Base-by-base conservation (phyloP, 2,888 invertebrate species). In the Halictus quadricinctus region DNA sequence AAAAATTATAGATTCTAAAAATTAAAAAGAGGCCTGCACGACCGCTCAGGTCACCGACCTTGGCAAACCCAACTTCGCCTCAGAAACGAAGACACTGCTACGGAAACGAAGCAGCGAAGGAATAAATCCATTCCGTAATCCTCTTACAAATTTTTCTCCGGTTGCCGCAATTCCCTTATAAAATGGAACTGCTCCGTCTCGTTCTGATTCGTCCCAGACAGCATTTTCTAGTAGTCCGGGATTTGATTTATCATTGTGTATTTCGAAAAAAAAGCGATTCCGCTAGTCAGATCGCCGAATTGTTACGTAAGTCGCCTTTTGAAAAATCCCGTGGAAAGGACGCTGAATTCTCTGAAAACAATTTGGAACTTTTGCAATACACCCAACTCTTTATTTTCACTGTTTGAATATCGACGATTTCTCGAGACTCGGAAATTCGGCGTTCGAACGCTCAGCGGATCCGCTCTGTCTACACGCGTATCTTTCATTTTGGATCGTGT, bases 101-200 rank as follows among this genome's bases (percentile, higher is more conserved):
- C 21, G 2, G 69, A 69, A 43, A 41, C 69, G n/a, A 41, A 43
- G n/a, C 7, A n/a, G 69, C 41, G 41, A 43, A n/a, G n/a, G 12
- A 43, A 69, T 41, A 69, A 69, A 69, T 43, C 69, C n/a, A 41
- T 69, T 43, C 12, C 13, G 41, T n/a, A 41, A 69, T 69, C 69
- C 69, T 69, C 69, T 69, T 41, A 60, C 72, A 43, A 64, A 72
- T 66, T 80, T 78, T 85, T 83, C 80, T 72, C 72, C 48, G 36
- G 41, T 69, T 69, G n/a, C 41, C 41, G 12, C 69, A 41, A 69
- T 69, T 69, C 43, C 41, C 10, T 43, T 69, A 43, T 43, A 69
- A 69, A 69, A 43, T 69, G 69, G 69, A 69, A 43, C 41, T 43
- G 10, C 3, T n/a, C 41, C 41, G 36, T 69, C 21, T 41, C 21